Evolutionary conservation across 2,797 vertebrate genomes (phyloP).

Genomic region (Catostomus latipinnis): DNA sequence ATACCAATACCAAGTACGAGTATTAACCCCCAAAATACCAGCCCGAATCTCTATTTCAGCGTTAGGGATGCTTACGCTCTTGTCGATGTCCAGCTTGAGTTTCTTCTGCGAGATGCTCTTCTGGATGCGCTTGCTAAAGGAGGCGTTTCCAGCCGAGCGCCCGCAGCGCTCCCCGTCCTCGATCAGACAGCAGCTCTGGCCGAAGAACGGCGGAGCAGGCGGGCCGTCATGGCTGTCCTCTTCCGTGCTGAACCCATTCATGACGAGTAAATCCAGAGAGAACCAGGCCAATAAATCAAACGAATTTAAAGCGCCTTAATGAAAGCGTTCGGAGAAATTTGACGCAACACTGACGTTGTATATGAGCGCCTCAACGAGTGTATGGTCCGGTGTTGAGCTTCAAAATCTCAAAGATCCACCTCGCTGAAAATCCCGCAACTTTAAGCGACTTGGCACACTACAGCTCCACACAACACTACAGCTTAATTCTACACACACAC

Average conservation of each 20-base stretch:
- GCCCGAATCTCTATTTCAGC: no score
- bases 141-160: conserved; percentile 94
- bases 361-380: background rate
- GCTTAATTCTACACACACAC: background rate
- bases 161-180: conserved; percentile 94
- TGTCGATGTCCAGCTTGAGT: conserved; percentile 95
- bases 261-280: conserved; percentile 60
- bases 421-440: background rate
- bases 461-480: background rate
- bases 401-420: background rate
- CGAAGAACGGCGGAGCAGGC: conserved; percentile 86
- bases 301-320: background rate
- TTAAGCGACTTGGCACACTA: background rate
- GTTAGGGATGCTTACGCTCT: conserved; percentile 84
- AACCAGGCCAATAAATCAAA: background rate
- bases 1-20: no score
- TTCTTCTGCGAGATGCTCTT: conserved; percentile 98
- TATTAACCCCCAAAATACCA: no score
- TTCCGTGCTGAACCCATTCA: conserved; percentile 98
- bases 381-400: background rate
- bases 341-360: background rate
- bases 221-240: conserved; percentile 95
- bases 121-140: conserved; percentile 98
- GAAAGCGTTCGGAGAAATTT: background rate
- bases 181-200: conserved; percentile 96